Base-by-base conservation (phyloP, 1,140 invertebrate species). In the Caenorhabditis inopinata region DNA sequence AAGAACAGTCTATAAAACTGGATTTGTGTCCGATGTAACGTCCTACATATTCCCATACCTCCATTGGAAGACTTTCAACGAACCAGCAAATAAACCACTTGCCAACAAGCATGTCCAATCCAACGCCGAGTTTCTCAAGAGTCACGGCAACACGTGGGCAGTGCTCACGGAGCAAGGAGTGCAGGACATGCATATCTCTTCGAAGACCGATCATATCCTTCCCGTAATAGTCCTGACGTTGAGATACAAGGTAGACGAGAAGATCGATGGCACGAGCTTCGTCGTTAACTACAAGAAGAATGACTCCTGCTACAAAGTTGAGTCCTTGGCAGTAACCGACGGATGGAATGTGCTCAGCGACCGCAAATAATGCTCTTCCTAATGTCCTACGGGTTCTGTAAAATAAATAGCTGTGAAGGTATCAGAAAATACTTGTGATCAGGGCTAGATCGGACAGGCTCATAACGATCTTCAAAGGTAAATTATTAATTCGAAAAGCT, bases 81-180 rank as follows among this genome's bases (percentile, higher is more conserved):
- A 78, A 78, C 76, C 76, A 78, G 51, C 76, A 78, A 5, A 78
- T 32, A 29, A 78, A 78, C 76, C 76, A 78, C 46, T 78, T 78
- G 7, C 76, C 76, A 21, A 78, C 53, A 1, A 78, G 53, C 49
- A 78, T 51, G 68, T 78, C 76, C 51, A 78, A 46, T 42, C 76
- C 76, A 23, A 78, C 76, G 42, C 68, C 76, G 6, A 78, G 32
- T 46, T 68, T 78, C 23, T 78, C 76, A 14, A 78, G 38, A 12
- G 76, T 78, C 2, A 78, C 76, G n/a, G 42, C 38, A 12, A 78
- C 42, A 42, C 76, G 42, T 18, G 76, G 76, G 53, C 73, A 75
- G 14, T 38, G 32, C 25, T 76, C 49, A 11, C 76, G 32, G 11
- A 78, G 42, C 12, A 78, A 32, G 0, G 49, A 58, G 23, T 78